Percentiles rank a stretch among this genome's conserved stretches.
These are phyloP conservation scores for Ctenochaetus hawaiiensis DNA, from an alignment of 2,797 vertebrate genomes.

Conservation along the genomic window DNA sequence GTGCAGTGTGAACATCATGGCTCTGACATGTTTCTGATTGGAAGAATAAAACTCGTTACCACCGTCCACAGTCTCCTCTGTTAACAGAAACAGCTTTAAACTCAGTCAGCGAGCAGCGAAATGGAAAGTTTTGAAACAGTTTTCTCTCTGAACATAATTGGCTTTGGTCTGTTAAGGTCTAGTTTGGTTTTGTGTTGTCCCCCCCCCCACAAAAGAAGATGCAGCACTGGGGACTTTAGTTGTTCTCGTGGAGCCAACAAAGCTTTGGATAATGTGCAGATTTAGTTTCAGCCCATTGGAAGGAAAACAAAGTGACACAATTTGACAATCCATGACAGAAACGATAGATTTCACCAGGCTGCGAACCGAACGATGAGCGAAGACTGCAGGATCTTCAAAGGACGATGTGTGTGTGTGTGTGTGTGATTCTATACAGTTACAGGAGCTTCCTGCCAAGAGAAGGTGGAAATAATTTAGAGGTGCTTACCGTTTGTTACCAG, in stretches of 20 bases:
- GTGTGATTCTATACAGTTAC: conserved; percentile 1
- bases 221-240: neutral
- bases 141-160: neutral
- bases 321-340: conserved; percentile 6
- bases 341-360: conserved; percentile 13
- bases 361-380: conserved; percentile 13
- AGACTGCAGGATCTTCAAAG: neutral
- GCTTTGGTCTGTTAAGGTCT: neutral
- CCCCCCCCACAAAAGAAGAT: neutral
- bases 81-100: neutral
- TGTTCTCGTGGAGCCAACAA: conserved; percentile 3
- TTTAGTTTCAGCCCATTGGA: conserved; percentile 34
- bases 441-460: neutral
- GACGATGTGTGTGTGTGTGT: neutral
- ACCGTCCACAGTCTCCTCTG: too few species aligned
- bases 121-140: neutral
- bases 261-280: conserved; percentile 28
- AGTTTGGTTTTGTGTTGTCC: neutral
- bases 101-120: neutral
- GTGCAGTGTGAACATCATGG: too few species aligned
- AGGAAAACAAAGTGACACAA: conserved; percentile 25
- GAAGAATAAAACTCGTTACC: too few species aligned
- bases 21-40: too few species aligned
- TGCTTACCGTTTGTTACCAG: conserved; percentile 26
- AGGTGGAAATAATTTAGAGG: conserved; percentile 39